Percentiles rank a stretch among this genome's conserved stretches.
Evolutionary conservation across 2,888 invertebrate species (phyloP).

Genomic region (Agriotes lineatus): DNA sequence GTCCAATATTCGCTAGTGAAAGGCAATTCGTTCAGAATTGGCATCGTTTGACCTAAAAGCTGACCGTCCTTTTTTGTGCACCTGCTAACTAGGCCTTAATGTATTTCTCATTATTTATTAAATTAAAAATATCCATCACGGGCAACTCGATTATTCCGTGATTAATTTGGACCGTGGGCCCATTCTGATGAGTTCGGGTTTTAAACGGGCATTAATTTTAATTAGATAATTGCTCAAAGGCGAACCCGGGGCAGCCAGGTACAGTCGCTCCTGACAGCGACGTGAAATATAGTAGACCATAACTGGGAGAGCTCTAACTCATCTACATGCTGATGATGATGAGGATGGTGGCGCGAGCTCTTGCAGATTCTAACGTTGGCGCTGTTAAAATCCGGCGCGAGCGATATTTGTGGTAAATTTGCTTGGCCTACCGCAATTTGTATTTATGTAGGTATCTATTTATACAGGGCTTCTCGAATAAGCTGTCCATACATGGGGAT

Average conservation of each 20-base stretch:
- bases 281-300: constrained; percentile 57
- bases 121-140: constrained; percentile 66
- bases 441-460: too few relatives aligned
- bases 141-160: constrained; percentile 64
- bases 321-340: constrained; percentile 45
- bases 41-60: constrained; percentile 34
- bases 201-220: constrained; percentile 66
- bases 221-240: constrained; percentile 67
- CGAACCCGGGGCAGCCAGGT: constrained; percentile 60
- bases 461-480: too few relatives aligned
- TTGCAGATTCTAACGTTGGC: neutral
- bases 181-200: constrained; percentile 64
- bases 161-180: constrained; percentile 64
- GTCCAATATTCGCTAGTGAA: too few relatives aligned
- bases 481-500: too few relatives aligned
- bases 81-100: constrained; percentile 65
- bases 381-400: too few relatives aligned
- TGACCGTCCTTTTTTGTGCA: constrained; percentile 62
- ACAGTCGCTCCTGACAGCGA: constrained; percentile 55
- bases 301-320: constrained; percentile 51
- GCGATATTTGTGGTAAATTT: too few relatives aligned
- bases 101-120: constrained; percentile 66
- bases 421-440: too few relatives aligned
- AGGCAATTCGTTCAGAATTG: neutral
- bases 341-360: neutral